phyloP scores from a whole-genome alignment of 1,140 invertebrate genomes.

The Calephelis virginiensis region DNA sequence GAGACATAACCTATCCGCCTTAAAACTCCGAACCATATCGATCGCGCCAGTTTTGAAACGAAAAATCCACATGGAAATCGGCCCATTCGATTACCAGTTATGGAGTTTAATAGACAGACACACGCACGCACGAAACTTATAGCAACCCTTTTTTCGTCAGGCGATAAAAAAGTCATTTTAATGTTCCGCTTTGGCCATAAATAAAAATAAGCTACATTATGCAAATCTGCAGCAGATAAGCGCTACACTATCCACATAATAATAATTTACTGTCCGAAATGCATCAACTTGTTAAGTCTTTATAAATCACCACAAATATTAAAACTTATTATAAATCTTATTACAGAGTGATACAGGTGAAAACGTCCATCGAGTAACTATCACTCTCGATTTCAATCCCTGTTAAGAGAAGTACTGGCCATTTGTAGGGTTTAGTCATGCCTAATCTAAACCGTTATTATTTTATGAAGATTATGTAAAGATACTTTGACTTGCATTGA shows the following conservation, averaged over 20 bases:
- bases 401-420: not conserved
- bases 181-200: too few relatives aligned
- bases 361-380: conserved; percentile 6
- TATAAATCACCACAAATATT: not conserved
- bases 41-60: too few relatives aligned
- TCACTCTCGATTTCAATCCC: conserved; percentile 23
- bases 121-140: too few relatives aligned
- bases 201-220: too few relatives aligned
- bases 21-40: too few relatives aligned
- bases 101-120: too few relatives aligned
- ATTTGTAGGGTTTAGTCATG: conserved; percentile 3
- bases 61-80: too few relatives aligned
- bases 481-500: not conserved
- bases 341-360: conserved; percentile 8
- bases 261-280: conserved; percentile 21
- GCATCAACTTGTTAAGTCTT: conserved; percentile 23
- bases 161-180: too few relatives aligned
- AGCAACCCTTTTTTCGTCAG: too few relatives aligned
- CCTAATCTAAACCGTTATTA: not conserved
- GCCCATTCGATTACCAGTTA: too few relatives aligned
- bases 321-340: conserved; percentile 22
- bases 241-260: conserved; percentile 1
- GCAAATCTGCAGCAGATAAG: not conserved
- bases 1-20: too few relatives aligned
- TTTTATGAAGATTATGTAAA: not conserved